phyloP scores from a whole-genome alignment of 2,888 invertebrate genomes.

The Halictus ligatus region DNA sequence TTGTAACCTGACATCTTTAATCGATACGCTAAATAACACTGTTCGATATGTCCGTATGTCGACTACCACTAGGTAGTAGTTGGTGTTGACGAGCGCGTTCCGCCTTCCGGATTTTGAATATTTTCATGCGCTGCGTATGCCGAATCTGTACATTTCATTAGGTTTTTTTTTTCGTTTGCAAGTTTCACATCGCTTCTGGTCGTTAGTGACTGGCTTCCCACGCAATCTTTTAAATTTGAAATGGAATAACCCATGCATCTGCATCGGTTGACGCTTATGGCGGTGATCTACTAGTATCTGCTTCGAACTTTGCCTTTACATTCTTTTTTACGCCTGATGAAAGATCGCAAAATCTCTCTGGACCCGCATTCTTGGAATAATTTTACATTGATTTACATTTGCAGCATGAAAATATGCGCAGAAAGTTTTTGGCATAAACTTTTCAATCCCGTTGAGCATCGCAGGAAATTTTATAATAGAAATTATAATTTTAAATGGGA shows the following conservation, averaged over 20 bases:
- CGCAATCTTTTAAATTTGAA: no score
- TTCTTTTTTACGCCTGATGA: not conserved
- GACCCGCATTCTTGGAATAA: not conserved
- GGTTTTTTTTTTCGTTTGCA: no score
- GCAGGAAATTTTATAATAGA: not conserved
- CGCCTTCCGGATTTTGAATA: not conserved
- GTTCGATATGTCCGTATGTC: not conserved
- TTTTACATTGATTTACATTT: slow-evolving; percentile 2
- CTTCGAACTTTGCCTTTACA: not conserved
- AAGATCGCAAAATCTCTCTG: slow-evolving; percentile 5
- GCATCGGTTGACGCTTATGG: not conserved
- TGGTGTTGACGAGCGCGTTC: not conserved
- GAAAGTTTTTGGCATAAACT: not conserved
- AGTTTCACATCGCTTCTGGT: no score
- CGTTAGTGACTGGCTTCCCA: no score
- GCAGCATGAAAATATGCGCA: slow-evolving; percentile 4
- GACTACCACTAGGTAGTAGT: not conserved
- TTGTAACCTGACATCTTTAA: not conserved
- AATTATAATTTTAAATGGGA: not conserved
- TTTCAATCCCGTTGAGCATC: slow-evolving; percentile 5
- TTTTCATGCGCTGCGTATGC: no score
- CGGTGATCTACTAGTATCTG: not conserved
- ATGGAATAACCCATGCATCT: not conserved
- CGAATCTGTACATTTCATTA: no score
- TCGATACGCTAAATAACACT: not conserved